phyloP scores from a whole-genome alignment of 2,797 vertebrate genomes.

The Masticophis lateralis region DNA sequence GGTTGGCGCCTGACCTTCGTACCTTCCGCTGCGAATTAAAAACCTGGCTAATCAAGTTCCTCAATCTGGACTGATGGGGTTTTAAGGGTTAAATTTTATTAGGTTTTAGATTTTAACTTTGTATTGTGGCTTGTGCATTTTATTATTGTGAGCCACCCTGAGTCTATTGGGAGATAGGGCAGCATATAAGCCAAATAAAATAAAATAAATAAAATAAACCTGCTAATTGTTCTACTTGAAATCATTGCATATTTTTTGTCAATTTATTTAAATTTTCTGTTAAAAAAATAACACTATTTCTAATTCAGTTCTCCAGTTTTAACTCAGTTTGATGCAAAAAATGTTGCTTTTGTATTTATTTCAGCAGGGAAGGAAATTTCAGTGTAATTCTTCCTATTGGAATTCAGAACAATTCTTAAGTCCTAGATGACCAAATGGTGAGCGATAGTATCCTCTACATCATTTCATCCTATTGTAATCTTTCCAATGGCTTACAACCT shows the following conservation, averaged over 20 bases:
- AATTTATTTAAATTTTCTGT: not conserved
- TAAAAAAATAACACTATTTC: not conserved
- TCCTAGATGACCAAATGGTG: not conserved
- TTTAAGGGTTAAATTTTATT: too few species aligned
- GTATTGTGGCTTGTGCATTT: too few species aligned
- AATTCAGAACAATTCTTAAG: not conserved
- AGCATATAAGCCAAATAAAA: too few species aligned
- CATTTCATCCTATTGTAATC: not conserved
- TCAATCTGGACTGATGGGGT: too few species aligned
- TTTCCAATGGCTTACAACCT: not conserved
- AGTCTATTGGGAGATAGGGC: too few species aligned
- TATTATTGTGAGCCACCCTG: too few species aligned
- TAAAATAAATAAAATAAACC: too few species aligned
- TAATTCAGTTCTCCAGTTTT: not conserved
- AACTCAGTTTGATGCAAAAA: not conserved
- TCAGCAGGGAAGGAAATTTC: not conserved
- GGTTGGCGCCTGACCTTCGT: too few species aligned
- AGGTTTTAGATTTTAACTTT: too few species aligned
- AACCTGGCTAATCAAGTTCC: too few species aligned
- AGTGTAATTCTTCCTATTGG: not conserved
- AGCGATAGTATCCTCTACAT: not conserved
- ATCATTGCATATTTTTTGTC: not conserved
- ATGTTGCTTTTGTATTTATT: not conserved
- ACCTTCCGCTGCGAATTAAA: too few species aligned
- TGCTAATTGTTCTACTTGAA: not conserved